Percentiles rank a stretch among this genome's conserved stretches.
Evolutionary conservation across 2,888 invertebrate genomes (phyloP).

Genomic region (Mythimna pallens): DNA sequence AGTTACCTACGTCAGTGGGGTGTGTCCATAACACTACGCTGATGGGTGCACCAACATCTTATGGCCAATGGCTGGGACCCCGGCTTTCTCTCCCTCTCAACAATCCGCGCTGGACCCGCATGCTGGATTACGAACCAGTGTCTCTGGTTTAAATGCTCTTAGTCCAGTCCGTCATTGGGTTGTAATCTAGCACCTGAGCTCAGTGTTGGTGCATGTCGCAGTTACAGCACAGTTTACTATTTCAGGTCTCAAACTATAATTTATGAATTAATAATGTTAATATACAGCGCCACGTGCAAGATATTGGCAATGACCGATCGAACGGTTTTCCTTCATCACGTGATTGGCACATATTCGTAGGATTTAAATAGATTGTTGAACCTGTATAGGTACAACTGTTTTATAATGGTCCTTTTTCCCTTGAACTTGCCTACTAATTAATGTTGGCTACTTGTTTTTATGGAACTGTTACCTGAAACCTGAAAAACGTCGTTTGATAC

Average conservation of each 20-base stretch:
- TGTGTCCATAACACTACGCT: conserved; percentile 32
- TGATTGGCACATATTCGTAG: conserved; percentile 2
- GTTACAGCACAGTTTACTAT: conserved; percentile 3
- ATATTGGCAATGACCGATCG: conserved; percentile 20
- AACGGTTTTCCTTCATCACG: background rate
- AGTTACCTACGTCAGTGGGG: conserved; percentile 11
- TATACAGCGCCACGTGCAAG: conserved; percentile 22
- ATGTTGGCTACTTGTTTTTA: background rate
- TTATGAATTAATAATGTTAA: conserved; percentile 23
- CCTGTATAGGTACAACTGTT: background rate
- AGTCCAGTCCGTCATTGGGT: too few species aligned
- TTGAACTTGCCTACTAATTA: background rate
- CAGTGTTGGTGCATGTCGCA: too few species aligned
- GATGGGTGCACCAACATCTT: background rate
- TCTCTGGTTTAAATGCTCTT: too few species aligned
- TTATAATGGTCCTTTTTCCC: background rate
- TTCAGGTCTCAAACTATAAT: conserved; percentile 8
- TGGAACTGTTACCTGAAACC: too few species aligned
- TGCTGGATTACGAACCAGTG: too few species aligned
- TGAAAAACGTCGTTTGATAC: too few species aligned
- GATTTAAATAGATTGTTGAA: background rate
- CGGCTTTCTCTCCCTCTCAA: too few species aligned
- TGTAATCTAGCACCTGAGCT: too few species aligned
- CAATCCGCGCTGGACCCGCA: too few species aligned
- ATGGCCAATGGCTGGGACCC: too few species aligned